A percentile compares a stretch with the other conserved stretches of the same genome.
These are phyloP conservation scores for Botrylloides violaceus DNA, from an alignment of 23 tunicate genomes.

Conservation along the genomic window DNA sequence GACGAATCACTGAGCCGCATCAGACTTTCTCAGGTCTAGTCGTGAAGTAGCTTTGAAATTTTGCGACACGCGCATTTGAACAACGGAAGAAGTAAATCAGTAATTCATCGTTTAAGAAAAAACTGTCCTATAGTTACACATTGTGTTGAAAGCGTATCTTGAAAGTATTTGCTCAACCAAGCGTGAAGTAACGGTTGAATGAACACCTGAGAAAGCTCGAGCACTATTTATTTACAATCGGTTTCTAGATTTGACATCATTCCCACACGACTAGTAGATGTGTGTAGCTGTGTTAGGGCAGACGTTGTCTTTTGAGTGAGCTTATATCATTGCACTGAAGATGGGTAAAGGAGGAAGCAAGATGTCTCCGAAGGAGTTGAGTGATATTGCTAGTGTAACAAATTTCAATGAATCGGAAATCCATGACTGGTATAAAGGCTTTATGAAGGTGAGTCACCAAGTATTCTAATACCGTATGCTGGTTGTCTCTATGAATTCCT, in stretches of 20 bases:
- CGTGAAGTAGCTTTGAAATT: no score
- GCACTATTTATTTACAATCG: neutral
- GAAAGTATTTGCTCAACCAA: no score
- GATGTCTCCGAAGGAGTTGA: slow-evolving; percentile 52
- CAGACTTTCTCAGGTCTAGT: no score
- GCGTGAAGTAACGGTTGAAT: neutral
- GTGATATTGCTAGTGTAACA: slow-evolving; percentile 63
- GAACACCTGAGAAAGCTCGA: neutral
- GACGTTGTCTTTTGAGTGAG: neutral
- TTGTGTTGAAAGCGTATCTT: no score
- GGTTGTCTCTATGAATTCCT: no score
- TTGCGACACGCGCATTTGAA: no score
- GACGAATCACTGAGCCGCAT: no score
- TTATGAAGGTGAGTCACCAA: slow-evolving; percentile 59
- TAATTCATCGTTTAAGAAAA: no score
- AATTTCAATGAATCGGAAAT: slow-evolving; percentile 59
- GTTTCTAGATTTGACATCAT: no score
- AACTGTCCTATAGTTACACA: no score
- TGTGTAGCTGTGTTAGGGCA: neutral
- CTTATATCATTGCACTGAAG: neutral
- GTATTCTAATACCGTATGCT: no score
- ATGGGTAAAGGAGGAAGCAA: slow-evolving; percentile 42
- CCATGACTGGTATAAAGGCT: slow-evolving; percentile 51
- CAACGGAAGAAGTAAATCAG: no score
- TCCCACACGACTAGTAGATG: neutral